These are phyloP conservation scores for Taxidea taxus DNA, from an alignment of 2,113 vertebrate genomes.

Conservation along the genomic window DNA sequence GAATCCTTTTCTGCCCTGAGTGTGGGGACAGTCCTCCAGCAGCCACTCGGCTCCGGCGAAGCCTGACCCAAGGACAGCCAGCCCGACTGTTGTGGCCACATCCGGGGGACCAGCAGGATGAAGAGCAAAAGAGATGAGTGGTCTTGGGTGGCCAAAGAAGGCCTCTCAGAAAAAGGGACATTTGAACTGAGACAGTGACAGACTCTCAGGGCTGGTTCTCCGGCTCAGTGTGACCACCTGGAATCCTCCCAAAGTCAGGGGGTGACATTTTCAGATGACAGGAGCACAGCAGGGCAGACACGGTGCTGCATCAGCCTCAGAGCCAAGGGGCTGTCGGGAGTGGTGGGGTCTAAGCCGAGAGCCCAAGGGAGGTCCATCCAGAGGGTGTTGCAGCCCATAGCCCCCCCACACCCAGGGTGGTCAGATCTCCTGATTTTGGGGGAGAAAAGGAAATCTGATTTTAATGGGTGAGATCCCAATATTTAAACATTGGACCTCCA, in stretches of 20 bases:
- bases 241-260: neutral
- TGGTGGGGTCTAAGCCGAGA: too few species aligned
- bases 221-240: neutral
- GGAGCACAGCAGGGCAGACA: too few species aligned
- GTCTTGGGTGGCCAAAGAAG: neutral
- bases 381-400: neutral
- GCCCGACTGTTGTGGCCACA: neutral
- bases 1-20: too few species aligned
- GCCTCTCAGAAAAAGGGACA: neutral
- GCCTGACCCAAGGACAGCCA: neutral
- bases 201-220: neutral
- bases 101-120: neutral
- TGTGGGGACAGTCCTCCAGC: too few species aligned
- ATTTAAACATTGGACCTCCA: neutral
- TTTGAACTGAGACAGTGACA: neutral
- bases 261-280: neutral
- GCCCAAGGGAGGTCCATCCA: rapidly evolving
- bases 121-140: neutral
- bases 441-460: neutral
- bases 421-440: neutral
- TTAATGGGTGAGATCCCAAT: neutral
- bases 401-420: neutral
- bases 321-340: neutral
- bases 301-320: rapidly evolving
- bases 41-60: neutral